Base-by-base conservation (phyloP, 1,140 invertebrate genomes). In the Drosophila albomicans region DNA sequence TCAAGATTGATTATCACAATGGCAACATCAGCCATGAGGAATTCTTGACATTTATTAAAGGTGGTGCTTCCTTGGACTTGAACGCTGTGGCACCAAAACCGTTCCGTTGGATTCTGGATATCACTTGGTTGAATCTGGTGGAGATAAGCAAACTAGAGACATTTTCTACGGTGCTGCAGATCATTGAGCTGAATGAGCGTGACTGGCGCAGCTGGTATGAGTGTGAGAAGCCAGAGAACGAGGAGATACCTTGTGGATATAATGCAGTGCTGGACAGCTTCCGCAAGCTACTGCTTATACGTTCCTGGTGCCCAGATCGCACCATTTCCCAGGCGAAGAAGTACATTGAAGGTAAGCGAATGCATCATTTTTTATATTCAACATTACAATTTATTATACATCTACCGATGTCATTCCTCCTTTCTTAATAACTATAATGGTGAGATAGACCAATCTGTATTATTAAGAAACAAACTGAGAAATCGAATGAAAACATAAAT, bases 161-260 rank as follows among this genome's bases (percentile, higher is more conserved):
- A 28, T 99, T 99, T 93, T 94, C 94, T 5, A 95, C 96, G 58
- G 95, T 99, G 57, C 92, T 99, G 3, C 95, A 94, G 7, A 97
- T 97, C 93, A 98, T 99, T 81, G 95, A 96, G 74, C 93, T 94
- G 16, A 96, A 96, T 91, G 98, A 99, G 92, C 96, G 95, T 67
- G 97, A 98, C 85, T 99, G 98, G 98, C 95, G 95, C 32, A 78
- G 94, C 8, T 99, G 98, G 98, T 99, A 99, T 91, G 98, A 99
- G 91, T 98, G 97, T 89, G 97, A 98, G 68, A 96, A 95, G 85
- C 98, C 98, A 0, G 98, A 99, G 93, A 96, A 97, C 89, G 97
- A 98, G 86, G 95, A 96, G 38, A 95, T 99, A 67, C 98, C 98
- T 0, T 98, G 98, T 92, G 97, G 97, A 0, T 99, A 98, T 92